These are phyloP conservation scores for Protonibea diacanthus DNA, from an alignment of 2,797 vertebrate genomes.

Conservation along the genomic window DNA sequence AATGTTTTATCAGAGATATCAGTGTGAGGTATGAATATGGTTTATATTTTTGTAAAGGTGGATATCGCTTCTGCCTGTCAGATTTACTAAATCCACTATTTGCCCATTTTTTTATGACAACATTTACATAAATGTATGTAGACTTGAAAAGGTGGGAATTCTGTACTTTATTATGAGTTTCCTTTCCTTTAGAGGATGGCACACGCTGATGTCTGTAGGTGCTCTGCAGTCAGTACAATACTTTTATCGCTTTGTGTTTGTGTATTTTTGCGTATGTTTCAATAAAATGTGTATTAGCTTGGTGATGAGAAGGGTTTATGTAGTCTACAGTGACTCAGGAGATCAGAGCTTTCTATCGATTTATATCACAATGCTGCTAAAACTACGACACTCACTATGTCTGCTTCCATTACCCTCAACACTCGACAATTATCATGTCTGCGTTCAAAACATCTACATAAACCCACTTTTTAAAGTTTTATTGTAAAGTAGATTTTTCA, in stretches of 20 bases:
- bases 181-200: constrained; percentile 12
- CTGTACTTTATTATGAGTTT: constrained; percentile 19
- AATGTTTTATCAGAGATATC: constrained; percentile 5
- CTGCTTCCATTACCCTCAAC: background rate
- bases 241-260: constrained; percentile 25
- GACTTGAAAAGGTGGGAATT: constrained; percentile 24
- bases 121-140: constrained; percentile 14
- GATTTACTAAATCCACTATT: constrained; percentile 15
- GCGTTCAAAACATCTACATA: background rate
- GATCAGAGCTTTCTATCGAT: constrained; percentile 12
- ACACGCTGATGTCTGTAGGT: constrained; percentile 6
- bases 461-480: constrained; percentile 26
- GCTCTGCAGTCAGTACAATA: background rate
- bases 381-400: constrained; percentile 8
- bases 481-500: constrained; percentile 34
- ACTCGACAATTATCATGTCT: background rate
- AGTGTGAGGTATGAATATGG: constrained; percentile 9
- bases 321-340: constrained; percentile 52
- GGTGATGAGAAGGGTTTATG: constrained; percentile 17
- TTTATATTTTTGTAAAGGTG: constrained; percentile 48
- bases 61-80: background rate
- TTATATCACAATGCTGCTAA: constrained; percentile 38
- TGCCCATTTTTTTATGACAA: constrained; percentile 24
- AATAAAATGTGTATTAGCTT: constrained; percentile 38
- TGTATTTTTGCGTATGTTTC: constrained; percentile 21